Conservation (phyloP, 2,888 invertebrate genomes). For the Eupithecia vulgata region DNA sequence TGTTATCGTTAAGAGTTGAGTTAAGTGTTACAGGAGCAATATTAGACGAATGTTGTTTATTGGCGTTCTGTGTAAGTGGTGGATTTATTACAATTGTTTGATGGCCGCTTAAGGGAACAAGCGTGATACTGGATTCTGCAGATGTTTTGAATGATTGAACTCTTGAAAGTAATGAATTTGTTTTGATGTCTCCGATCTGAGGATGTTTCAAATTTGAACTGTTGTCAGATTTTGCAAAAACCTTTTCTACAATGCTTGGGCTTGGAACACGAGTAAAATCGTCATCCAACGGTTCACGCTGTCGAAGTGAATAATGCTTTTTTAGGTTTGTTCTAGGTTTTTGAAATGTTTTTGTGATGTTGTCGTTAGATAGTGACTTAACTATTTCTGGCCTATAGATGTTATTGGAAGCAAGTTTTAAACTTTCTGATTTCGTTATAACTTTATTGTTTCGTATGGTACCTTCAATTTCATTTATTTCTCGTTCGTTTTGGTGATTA, state of each 20-base stretch:
- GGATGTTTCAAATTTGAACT: conserved; percentile 43
- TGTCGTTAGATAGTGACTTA: conserved; percentile 75
- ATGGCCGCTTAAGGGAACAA: conserved; percentile 80
- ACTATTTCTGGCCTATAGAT: conserved; percentile 62
- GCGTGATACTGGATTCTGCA: conserved; percentile 76
- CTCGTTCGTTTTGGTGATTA: conserved; percentile 79
- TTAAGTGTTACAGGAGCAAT: conserved; percentile 35
- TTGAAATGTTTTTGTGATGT: conserved; percentile 61
- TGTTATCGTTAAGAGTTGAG: conserved; percentile 33
- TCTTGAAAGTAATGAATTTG: conserved; percentile 69
- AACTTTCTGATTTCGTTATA: conserved; percentile 76
- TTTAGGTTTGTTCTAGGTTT: conserved; percentile 65
- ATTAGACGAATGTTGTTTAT: conserved; percentile 37
- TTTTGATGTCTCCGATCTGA: conserved; percentile 61
- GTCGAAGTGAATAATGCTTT: conserved; percentile 80
- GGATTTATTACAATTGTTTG: conserved; percentile 82
- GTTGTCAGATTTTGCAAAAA: conserved; percentile 51
- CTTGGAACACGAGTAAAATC: conserved; percentile 71
- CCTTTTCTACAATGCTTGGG: conserved; percentile 67
- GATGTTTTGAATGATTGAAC: conserved; percentile 79
- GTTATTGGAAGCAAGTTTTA: conserved; percentile 62
- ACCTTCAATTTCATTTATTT: conserved; percentile 81
- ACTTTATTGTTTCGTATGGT: conserved; percentile 79
- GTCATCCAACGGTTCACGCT: conserved; percentile 75
- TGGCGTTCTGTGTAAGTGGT: conserved; percentile 62